These are phyloP conservation scores for Beaufortia kweichowensis DNA, from an alignment of 2,113 vertebrate genomes.

Conservation along the genomic window DNA sequence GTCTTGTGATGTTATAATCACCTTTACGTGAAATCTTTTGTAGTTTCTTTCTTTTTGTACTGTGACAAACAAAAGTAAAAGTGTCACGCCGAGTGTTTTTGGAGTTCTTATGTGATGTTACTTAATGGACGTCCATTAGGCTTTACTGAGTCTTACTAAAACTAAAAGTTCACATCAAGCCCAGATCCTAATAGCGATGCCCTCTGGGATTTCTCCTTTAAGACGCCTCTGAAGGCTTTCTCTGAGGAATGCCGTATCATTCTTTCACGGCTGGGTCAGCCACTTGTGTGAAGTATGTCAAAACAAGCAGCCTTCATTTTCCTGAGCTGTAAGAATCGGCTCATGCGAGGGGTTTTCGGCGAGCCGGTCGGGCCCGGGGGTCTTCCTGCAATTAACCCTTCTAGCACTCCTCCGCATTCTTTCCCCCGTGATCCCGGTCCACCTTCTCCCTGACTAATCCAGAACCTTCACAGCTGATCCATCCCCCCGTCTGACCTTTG, in stretches of 20 bases:
- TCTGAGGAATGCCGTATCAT: conserved; percentile 67
- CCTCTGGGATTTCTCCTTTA: background rate
- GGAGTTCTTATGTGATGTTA: no score
- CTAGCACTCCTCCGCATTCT: conserved; percentile 39
- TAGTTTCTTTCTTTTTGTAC: no score
- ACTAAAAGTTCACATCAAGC: no score
- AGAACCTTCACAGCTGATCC: conserved; percentile 40
- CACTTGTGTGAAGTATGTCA: conserved; percentile 73
- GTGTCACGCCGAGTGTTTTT: no score
- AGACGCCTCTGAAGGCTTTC: background rate
- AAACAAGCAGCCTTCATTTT: conserved; percentile 72
- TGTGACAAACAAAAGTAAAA: no score
- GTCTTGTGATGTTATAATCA: no score
- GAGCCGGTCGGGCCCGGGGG: conserved; percentile 61
- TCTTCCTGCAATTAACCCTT: conserved; percentile 75
- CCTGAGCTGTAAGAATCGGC: conserved; percentile 58
- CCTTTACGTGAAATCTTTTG: no score
- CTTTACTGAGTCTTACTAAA: no score
- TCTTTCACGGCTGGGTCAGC: conserved; percentile 54
- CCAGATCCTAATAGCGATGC: no score
- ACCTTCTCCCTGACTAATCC: conserved; percentile 45
- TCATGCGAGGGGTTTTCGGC: conserved; percentile 55
- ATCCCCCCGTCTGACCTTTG: conserved; percentile 58
- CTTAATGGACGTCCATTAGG: no score
- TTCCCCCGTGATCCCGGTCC: conserved; percentile 19